Evolutionary conservation across 2,888 invertebrate genomes (phyloP).

Genomic region (Drosophila paranaensis): DNA sequence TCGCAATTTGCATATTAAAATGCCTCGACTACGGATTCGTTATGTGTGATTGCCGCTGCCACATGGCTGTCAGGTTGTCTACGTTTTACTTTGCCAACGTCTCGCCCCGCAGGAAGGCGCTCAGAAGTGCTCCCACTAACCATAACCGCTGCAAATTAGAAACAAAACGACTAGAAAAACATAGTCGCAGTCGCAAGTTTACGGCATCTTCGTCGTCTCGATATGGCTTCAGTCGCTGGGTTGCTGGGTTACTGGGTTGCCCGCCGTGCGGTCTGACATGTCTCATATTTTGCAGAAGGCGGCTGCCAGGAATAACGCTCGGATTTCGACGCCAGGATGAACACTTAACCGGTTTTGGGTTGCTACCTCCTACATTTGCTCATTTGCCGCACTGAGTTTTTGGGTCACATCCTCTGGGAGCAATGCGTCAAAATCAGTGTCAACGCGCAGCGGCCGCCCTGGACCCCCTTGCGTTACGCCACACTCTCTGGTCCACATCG

Average conservation of each 20-base stretch:
- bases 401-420: conserved; percentile 83
- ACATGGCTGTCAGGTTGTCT: conserved; percentile 65
- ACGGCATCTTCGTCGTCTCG: conserved; percentile 23
- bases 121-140: conserved; percentile 20
- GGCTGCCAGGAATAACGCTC: conserved; percentile 43
- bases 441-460: conserved; percentile 70
- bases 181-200: conserved; percentile 37
- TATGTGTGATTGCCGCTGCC: conserved; percentile 71
- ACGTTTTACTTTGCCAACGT: conserved; percentile 66
- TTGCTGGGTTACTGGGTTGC: conserved; percentile 20
- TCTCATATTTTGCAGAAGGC: conserved; percentile 65
- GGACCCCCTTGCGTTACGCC: background rate
- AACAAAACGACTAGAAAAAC: conserved; percentile 57
- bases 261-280: conserved; percentile 56
- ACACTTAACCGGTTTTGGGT: conserved; percentile 75
- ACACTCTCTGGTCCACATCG: conserved; percentile 3
- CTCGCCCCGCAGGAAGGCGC: conserved; percentile 4
- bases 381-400: conserved; percentile 79
- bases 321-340: conserved; percentile 56
- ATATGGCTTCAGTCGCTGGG: conserved; percentile 15
- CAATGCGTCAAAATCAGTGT: conserved; percentile 83
- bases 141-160: conserved; percentile 57
- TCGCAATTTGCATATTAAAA: conserved; percentile 76
- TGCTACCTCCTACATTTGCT: conserved; percentile 69
- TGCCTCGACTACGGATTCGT: conserved; percentile 37